Conservation (phyloP, 1,140 invertebrate species). For the Ladona fulva region DNA sequence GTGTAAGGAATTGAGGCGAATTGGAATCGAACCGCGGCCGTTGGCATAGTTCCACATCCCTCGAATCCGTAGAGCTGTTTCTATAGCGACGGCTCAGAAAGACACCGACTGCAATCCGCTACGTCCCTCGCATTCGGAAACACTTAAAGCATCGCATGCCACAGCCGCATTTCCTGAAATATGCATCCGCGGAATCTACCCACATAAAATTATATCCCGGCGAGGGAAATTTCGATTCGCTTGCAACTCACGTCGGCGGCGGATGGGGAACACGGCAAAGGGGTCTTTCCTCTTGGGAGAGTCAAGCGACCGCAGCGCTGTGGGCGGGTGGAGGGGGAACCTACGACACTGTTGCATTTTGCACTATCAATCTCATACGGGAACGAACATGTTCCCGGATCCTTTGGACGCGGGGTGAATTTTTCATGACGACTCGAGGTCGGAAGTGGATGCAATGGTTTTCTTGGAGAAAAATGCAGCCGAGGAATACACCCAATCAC, state of each 20-base stretch:
- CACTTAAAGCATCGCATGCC: neutral
- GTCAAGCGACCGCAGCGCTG: neutral
- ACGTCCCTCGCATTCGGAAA: neutral
- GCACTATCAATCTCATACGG: neutral
- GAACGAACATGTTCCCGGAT: neutral
- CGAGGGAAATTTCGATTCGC: neutral
- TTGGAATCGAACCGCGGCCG: too few species aligned
- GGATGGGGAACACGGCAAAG: too few species aligned
- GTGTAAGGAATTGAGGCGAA: too few species aligned
- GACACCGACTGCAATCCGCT: neutral
- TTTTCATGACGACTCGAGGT: neutral
- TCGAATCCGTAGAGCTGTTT: too few species aligned
- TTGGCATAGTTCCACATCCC: too few species aligned
- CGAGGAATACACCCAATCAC: neutral
- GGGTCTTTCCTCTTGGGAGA: neutral
- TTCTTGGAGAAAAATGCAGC: neutral
- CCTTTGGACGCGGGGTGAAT: neutral
- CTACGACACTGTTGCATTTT: conserved; percentile 9
- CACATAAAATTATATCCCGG: neutral
- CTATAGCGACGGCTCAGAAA: too few species aligned
- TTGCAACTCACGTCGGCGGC: neutral
- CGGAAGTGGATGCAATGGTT: neutral
- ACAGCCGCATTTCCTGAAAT: neutral
- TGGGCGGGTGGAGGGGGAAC: too few species aligned
- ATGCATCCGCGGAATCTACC: neutral